phyloP scores from a whole-genome alignment of 2,113 vertebrate species.

The Pipa parva region DNA sequence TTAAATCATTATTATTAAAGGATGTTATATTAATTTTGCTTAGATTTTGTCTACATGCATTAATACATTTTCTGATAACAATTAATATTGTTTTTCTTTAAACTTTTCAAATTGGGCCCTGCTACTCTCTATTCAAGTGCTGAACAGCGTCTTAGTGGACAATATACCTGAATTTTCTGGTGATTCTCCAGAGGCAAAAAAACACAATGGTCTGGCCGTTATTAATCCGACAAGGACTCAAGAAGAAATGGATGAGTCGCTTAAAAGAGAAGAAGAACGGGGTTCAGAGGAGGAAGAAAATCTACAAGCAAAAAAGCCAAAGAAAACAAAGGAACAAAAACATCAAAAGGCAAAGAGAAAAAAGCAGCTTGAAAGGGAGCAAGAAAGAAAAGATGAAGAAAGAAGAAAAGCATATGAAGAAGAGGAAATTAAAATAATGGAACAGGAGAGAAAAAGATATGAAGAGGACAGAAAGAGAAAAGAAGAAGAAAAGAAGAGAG shows the following conservation, averaged over 20 bases:
- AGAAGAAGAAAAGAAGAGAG: slow-evolving; percentile 43
- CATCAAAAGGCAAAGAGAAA: slow-evolving; percentile 39
- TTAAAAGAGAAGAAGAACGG: slow-evolving; percentile 41
- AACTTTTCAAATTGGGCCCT: neutral
- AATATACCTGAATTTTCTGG: slow-evolving; percentile 72
- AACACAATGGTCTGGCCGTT: slow-evolving; percentile 40
- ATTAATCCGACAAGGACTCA: slow-evolving; percentile 43
- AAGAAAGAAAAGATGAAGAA: slow-evolving; percentile 28
- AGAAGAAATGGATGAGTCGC: slow-evolving; percentile 50
- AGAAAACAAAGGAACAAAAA: slow-evolving; percentile 53
- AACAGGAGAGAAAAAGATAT: slow-evolving; percentile 18
- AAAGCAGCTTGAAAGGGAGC: slow-evolving; percentile 36
- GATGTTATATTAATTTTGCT: too few species aligned
- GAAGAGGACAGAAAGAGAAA: slow-evolving; percentile 31
- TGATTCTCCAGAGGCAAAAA: slow-evolving; percentile 72
- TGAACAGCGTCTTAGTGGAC: slow-evolving; percentile 49
- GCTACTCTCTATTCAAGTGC: slow-evolving; percentile 38
- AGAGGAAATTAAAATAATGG: slow-evolving; percentile 31
- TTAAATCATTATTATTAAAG: too few species aligned
- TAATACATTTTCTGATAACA: slow-evolving; percentile 6
- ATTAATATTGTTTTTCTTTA: neutral
- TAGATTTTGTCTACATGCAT: too few species aligned
- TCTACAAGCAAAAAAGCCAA: slow-evolving; percentile 14
- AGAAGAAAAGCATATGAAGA: slow-evolving; percentile 46
- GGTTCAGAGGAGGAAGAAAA: slow-evolving; percentile 41